These are phyloP conservation scores for Delphinapterus leucas DNA, from an alignment of 2,113 vertebrate species.

Conservation along the genomic window DNA sequence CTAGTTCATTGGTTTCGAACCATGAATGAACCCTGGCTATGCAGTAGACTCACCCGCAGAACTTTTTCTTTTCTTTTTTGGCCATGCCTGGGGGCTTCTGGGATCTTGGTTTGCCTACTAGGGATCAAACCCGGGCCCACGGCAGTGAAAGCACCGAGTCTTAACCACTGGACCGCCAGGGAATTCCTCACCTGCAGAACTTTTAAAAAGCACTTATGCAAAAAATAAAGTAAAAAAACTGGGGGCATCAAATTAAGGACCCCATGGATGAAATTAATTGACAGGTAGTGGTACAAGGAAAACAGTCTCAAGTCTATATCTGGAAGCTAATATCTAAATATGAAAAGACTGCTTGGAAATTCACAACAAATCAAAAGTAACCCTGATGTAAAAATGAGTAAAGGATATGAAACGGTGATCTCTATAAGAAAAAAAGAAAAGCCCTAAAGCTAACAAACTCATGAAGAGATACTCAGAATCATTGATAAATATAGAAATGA, in stretches of 20 bases:
- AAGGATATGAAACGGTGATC: not conserved
- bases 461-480: not conserved
- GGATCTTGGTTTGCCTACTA: not conserved
- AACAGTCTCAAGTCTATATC: not conserved
- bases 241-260: not conserved
- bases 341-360: not conserved
- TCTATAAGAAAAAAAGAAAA: not conserved
- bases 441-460: not conserved
- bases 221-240: not conserved
- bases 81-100: accelerated
- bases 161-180: not conserved
- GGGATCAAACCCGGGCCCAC: not conserved
- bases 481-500: not conserved
- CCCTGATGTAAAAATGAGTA: not conserved
- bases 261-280: not conserved
- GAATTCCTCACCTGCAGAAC: not conserved
- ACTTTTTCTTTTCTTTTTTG: not conserved
- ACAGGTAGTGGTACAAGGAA: not conserved
- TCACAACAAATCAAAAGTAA: not conserved
- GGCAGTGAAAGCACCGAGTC: not conserved
- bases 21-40: not conserved
- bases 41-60: not conserved
- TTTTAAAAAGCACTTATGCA: not conserved
- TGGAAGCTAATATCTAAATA: not conserved
- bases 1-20: not conserved